phyloP scores from a whole-genome alignment of 2,888 invertebrate genomes.

The Agonopterix subpropinquella region DNA sequence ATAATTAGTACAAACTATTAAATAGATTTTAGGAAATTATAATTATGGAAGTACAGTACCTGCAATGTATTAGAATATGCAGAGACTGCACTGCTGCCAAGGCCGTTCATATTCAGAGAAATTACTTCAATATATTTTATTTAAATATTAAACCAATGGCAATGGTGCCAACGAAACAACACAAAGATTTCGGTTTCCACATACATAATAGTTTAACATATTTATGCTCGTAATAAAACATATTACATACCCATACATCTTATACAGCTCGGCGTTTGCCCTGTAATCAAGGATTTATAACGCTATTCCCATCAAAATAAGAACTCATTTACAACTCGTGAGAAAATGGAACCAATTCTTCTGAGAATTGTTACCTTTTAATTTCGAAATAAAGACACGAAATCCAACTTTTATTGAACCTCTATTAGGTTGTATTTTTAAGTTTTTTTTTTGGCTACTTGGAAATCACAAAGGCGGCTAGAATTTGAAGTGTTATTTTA shows the following conservation, averaged over 20 bases:
- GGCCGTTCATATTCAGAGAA: too few relatives aligned
- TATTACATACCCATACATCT: slow-evolving; percentile 57
- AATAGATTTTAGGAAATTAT: too few relatives aligned
- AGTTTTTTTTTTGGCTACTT: slow-evolving; percentile 38
- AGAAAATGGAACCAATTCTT: slow-evolving; percentile 51
- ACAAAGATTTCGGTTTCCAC: not conserved
- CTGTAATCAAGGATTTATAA: slow-evolving; percentile 65
- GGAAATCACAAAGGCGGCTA: slow-evolving; percentile 23
- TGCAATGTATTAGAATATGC: too few relatives aligned
- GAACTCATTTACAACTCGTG: slow-evolving; percentile 31
- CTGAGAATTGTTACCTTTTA: slow-evolving; percentile 62
- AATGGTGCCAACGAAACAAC: too few relatives aligned
- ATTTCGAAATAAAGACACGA: slow-evolving; percentile 62
- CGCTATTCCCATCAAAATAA: slow-evolving; percentile 8
- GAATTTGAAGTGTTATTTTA: too few relatives aligned
- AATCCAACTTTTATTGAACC: slow-evolving; percentile 64
- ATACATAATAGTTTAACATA: slow-evolving; percentile 20
- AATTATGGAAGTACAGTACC: too few relatives aligned
- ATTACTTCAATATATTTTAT: too few relatives aligned
- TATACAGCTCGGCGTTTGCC: slow-evolving; percentile 46
- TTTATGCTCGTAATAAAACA: slow-evolving; percentile 56
- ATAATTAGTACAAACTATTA: too few relatives aligned
- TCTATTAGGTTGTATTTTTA: slow-evolving; percentile 46
- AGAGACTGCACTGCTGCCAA: too few relatives aligned
- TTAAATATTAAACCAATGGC: too few relatives aligned